These are phyloP conservation scores for Archips crataeganus DNA, from an alignment of 2,888 invertebrate genomes.

Conservation along the genomic window DNA sequence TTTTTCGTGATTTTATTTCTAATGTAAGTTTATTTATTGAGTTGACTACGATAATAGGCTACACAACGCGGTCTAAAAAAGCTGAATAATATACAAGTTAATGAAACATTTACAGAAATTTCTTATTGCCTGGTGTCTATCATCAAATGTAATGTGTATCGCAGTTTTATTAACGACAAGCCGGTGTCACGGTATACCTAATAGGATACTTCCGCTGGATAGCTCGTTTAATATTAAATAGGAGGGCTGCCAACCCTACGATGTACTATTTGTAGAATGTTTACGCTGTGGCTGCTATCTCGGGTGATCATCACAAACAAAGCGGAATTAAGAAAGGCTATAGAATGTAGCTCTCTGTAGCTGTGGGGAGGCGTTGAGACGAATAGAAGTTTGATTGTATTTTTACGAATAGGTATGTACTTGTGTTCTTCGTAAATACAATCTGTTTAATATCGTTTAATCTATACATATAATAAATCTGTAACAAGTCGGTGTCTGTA, in stretches of 20 bases:
- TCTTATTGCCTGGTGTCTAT: constrained; percentile 2
- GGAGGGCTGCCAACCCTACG: constrained; percentile 8
- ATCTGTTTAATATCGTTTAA: too few relatives aligned
- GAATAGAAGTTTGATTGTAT: constrained; percentile 11
- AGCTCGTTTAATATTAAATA: constrained; percentile 4
- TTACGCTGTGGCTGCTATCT: constrained; percentile 14
- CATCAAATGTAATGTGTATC: neutral
- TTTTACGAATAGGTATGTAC: constrained; percentile 10
- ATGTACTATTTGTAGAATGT: constrained; percentile 10
- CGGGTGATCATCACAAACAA: constrained; percentile 24
- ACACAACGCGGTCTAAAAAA: too few relatives aligned
- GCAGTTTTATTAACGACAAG: neutral
- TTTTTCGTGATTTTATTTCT: too few relatives aligned
- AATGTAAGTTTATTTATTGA: too few relatives aligned
- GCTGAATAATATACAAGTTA: neutral
- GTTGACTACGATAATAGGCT: too few relatives aligned
- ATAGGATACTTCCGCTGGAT: constrained; percentile 8
- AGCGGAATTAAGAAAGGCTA: constrained; percentile 24
- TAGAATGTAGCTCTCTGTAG: constrained; percentile 10
- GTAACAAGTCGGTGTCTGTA: too few relatives aligned
- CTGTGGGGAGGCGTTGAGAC: constrained; percentile 1
- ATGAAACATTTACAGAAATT: neutral
- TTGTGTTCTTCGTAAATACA: neutral
- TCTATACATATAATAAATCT: too few relatives aligned
- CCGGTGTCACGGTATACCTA: neutral